These are phyloP conservation scores for Rutpela maculata DNA, from an alignment of 2,888 invertebrate species.

Conservation along the genomic window DNA sequence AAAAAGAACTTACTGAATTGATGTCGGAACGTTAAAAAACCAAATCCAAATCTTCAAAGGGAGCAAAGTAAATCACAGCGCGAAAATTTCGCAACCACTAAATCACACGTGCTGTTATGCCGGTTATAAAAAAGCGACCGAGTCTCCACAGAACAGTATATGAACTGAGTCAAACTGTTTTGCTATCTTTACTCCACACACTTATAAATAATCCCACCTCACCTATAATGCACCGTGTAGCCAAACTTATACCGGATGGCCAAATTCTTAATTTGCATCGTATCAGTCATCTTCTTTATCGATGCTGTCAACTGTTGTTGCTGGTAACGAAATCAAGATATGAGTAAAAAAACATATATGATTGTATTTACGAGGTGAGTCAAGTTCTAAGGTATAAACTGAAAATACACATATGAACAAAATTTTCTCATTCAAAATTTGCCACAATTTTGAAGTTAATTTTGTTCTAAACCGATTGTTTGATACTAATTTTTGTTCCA, in stretches of 20 bases:
- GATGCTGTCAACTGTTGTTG: not conserved
- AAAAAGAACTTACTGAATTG: too few species aligned
- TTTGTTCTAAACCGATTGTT: too few species aligned
- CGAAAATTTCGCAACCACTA: constrained; percentile 46
- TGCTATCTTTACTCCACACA: constrained; percentile 50
- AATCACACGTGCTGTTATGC: constrained; percentile 47
- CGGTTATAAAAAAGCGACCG: constrained; percentile 51
- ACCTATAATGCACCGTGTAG: constrained; percentile 45
- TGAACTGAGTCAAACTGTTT: constrained; percentile 56
- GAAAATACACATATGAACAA: too few species aligned
- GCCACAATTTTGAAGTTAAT: too few species aligned
- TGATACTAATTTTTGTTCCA: too few species aligned
- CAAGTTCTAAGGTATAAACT: too few species aligned
- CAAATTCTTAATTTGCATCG: constrained; percentile 8
- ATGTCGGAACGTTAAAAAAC: not conserved
- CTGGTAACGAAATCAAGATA: not conserved
- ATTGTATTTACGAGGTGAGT: too few species aligned
- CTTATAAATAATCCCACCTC: constrained; percentile 60
- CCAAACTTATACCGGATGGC: constrained; percentile 17
- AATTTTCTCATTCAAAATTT: too few species aligned
- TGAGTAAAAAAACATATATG: too few species aligned
- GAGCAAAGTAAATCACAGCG: constrained; percentile 25
- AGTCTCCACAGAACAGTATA: constrained; percentile 47
- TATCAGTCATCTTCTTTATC: not conserved
- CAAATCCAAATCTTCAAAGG: not conserved